Conservation (phyloP, 2,888 invertebrate genomes). For the Trissonchulus sp. region DNA sequence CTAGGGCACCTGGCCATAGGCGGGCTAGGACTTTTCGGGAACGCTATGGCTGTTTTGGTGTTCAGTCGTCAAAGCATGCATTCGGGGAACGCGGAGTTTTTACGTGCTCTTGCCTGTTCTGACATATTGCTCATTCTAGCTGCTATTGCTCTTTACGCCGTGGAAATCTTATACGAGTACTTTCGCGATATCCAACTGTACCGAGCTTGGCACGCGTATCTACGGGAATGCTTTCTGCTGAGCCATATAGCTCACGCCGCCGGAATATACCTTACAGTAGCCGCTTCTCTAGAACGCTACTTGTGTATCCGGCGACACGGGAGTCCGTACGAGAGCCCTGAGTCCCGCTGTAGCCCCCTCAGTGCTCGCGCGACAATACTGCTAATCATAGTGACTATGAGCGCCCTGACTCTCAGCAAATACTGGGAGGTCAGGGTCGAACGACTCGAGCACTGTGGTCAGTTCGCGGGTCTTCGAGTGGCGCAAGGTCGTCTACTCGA, state of each 20-base stretch:
- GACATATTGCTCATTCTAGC: background rate
- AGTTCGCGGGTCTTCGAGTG: background rate
- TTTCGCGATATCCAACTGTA: background rate
- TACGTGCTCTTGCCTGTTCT: background rate
- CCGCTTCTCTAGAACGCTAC: slow-evolving; percentile 5
- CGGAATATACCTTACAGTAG: slow-evolving; percentile 7
- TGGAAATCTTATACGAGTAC: slow-evolving; percentile 9
- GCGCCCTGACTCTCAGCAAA: background rate
- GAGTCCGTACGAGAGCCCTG: too few species aligned
- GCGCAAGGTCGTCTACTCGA: background rate
- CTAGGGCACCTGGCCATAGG: background rate
- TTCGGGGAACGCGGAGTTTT: background rate
- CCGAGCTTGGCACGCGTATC: background rate
- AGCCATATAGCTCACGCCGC: background rate
- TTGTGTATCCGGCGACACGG: background rate
- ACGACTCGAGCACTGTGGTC: background rate
- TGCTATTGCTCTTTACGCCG: background rate
- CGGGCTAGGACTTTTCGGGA: slow-evolving; percentile 4
- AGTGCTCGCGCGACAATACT: background rate
- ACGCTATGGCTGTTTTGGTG: background rate
- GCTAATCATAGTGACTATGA: background rate
- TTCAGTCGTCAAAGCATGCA: slow-evolving; percentile 1
- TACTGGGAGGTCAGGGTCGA: slow-evolving; percentile 6
- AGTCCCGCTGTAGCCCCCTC: background rate
- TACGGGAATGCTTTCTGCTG: background rate